These are phyloP conservation scores for Centroberyx gerrardi DNA, from an alignment of 2,797 vertebrate species.

Conservation along the genomic window DNA sequence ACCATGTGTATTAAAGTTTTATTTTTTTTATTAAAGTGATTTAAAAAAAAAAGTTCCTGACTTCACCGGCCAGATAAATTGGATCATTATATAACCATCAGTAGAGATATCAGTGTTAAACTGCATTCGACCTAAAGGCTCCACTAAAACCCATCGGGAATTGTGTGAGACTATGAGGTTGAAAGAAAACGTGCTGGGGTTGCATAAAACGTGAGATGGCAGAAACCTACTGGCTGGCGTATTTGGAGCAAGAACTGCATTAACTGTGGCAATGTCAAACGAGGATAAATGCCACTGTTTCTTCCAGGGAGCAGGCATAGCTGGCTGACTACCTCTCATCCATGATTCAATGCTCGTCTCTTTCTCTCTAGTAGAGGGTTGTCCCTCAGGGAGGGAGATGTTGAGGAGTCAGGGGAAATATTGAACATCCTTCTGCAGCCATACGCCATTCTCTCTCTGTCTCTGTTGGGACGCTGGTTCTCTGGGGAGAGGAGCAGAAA, in stretches of 20 bases:
- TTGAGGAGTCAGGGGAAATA: slow-evolving; percentile 68
- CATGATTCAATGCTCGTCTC: slow-evolving; percentile 67
- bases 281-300: slow-evolving; percentile 64
- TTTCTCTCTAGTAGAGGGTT: slow-evolving; percentile 40
- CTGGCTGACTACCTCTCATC: slow-evolving; percentile 63
- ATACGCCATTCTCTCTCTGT: slow-evolving; percentile 15
- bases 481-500: slow-evolving; percentile 44
- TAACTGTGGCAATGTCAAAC: slow-evolving; percentile 65
- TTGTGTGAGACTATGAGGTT: slow-evolving; percentile 25
- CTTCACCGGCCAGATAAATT: not conserved
- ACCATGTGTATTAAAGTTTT: not conserved
- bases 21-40: not conserved
- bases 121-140: not conserved
- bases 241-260: slow-evolving; percentile 57
- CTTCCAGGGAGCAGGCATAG: slow-evolving; percentile 44
- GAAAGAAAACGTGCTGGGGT: slow-evolving; percentile 32
- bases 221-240: slow-evolving; percentile 38
- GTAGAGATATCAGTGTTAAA: not conserved
- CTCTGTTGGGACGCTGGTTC: slow-evolving; percentile 42
- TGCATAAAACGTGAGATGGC: slow-evolving; percentile 57
- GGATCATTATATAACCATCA: not conserved
- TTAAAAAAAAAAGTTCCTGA: not conserved
- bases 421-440: slow-evolving; percentile 63
- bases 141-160: slow-evolving; percentile 10
- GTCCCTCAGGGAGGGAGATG: slow-evolving; percentile 47